Base-by-base conservation (phyloP, 1,140 invertebrate genomes). In the Bombus fervidus region DNA sequence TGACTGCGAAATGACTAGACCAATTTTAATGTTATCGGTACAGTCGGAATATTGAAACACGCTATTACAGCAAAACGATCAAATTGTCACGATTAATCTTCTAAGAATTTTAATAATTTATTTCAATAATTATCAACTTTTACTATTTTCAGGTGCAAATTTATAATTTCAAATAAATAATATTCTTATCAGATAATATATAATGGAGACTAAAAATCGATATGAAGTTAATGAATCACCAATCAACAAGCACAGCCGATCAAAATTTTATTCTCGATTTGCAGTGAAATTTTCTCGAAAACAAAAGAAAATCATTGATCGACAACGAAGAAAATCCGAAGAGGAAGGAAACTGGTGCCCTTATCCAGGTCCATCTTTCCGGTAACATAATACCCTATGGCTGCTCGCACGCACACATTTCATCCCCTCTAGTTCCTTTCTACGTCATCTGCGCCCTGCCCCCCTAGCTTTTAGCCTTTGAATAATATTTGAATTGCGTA, bases 401-500 rank as follows among this genome's bases (percentile, higher is more conserved):
- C 75, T 89, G 88, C 86, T 86, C 83, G 73, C 72, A 34, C 87
- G 82, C 86, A 85, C 81, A 86, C 77, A 68, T 41, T 90, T 86
- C 85, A 68, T 15, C 39, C 83, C 81, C 57, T 78, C 72, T 85
- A 72, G 76, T 71, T 83, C 83, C 90, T 28, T 64, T 78, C 94
- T 93, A 89, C 91, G 90, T 94, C 94, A 94, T 93, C 91, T 91
- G 90, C 87, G 86, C 83, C 86, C 89, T 68, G 53, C 68, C 90
- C 91, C 91, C 88, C 78, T 47, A 92, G 93, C 94, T 95, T 94
- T 95, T 95, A 95, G 94, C 93, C 94, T 94, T 95, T 95, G 94
- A 95, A 95, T 94, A 95, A 95, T 95, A 95, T 95, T 95, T 95
- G 94, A 95, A 95, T 95, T 95, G 94, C 94, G 93, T 95, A 95